Evolutionary conservation across 2,888 invertebrate genomes (phyloP).

Genomic region (Nomada ruficornis): DNA sequence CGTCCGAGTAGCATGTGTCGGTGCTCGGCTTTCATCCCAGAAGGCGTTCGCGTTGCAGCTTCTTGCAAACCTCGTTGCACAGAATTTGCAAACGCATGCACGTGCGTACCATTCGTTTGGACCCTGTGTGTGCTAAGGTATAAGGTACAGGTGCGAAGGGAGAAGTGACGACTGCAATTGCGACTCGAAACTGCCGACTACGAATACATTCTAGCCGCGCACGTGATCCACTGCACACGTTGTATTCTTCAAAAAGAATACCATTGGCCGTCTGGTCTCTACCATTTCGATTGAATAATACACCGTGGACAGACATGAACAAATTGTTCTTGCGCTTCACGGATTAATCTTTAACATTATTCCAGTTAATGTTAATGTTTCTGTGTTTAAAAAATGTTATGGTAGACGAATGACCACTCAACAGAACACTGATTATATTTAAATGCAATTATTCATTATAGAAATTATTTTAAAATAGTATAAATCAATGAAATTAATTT

Average conservation of each 20-base stretch:
- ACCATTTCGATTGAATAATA: conserved; percentile 27
- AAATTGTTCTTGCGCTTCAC: conserved; percentile 1
- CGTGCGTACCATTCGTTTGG: conserved; percentile 70
- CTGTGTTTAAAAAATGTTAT: too few relatives aligned
- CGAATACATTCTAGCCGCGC: conserved; percentile 53
- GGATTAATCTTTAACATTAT: conserved; percentile 12
- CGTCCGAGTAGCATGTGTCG: conserved; percentile 50
- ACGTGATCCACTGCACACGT: conserved; percentile 51
- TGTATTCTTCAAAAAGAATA: conserved; percentile 28
- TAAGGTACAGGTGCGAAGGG: conserved; percentile 63
- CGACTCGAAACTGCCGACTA: conserved; percentile 49
- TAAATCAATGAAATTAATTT: too few relatives aligned
- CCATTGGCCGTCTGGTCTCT: background rate
- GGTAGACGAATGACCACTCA: too few relatives aligned
- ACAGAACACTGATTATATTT: too few relatives aligned
- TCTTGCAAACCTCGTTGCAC: conserved; percentile 60
- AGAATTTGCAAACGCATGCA: conserved; percentile 67
- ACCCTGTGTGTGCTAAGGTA: conserved; percentile 54
- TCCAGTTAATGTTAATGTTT: background rate
- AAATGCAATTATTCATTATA: too few relatives aligned
- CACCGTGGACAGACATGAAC: background rate
- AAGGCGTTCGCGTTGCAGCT: conserved; percentile 66
- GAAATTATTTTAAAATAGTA: too few relatives aligned
- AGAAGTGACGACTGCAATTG: conserved; percentile 65
- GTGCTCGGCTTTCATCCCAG: conserved; percentile 51